phyloP scores from a whole-genome alignment of 2,797 vertebrate genomes.

The Hydrocynus forskahlii region DNA sequence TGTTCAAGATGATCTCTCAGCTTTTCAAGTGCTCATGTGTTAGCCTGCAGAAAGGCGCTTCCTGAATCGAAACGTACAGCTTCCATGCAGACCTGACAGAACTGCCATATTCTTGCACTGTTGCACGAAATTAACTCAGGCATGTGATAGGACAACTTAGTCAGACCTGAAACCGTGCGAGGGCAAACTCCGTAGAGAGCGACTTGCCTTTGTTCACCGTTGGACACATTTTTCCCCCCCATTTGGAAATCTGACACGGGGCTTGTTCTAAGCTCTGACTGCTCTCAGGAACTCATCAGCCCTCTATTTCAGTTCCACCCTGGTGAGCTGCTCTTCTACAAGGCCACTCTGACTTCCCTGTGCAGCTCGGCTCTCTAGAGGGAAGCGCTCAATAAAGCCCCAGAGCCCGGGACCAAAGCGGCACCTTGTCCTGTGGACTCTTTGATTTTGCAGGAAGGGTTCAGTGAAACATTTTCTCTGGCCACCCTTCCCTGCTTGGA shows the following conservation, averaged over 20 bases:
- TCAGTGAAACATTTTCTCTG: conserved; percentile 36
- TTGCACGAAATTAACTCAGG: conserved; percentile 77
- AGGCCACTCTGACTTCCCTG: conserved; percentile 44
- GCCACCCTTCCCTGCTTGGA: conserved; percentile 17
- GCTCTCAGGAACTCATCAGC: conserved; percentile 68
- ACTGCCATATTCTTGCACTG: conserved; percentile 76
- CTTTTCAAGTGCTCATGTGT: conserved; percentile 62
- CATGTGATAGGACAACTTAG: conserved; percentile 76
- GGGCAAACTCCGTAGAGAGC: conserved; percentile 68
- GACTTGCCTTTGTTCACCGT: conserved; percentile 75
- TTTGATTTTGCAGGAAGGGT: conserved; percentile 35
- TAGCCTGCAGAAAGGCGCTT: conserved; percentile 66
- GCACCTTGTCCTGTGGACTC: conserved; percentile 15
- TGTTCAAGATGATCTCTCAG: conserved; percentile 47
- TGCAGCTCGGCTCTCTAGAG: conserved; percentile 28
- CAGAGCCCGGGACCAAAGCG: conserved; percentile 24
- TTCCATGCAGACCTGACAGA: conserved; percentile 76
- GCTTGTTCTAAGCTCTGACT: conserved; percentile 70
- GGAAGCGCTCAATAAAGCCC: conserved; percentile 18
- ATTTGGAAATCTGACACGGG: conserved; percentile 72
- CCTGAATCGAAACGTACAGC: conserved; percentile 66
- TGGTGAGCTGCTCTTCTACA: conserved; percentile 32
- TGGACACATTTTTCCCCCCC: conserved; percentile 75
- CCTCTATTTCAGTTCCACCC: conserved; percentile 54
- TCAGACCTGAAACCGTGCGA: conserved; percentile 67